Base-by-base conservation (phyloP, 2,113 vertebrate genomes). In the Callipepla squamata region DNA sequence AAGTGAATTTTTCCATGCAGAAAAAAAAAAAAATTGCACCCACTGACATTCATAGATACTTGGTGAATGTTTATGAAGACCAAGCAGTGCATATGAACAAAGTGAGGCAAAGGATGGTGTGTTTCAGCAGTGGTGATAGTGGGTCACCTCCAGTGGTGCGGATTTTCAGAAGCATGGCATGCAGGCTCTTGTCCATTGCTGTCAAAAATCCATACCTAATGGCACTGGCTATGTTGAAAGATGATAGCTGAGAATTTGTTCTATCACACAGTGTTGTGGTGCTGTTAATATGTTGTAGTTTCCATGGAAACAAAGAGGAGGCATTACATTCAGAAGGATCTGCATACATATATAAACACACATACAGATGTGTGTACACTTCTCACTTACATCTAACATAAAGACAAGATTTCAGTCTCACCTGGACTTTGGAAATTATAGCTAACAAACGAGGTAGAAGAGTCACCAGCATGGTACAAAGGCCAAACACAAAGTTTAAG, bases 391-490 rank as follows among this genome's bases (percentile, higher is more conserved):
- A 3, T 61, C 22, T 61, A 34, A 45, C 0, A 0, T 1, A 90
- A 92, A 80, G 3, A 36, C 68, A 67, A 40, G 3, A 12, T 38
- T 67, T 78, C 58, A 38, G 82, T 95, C 97, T 74, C 25, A 98
- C 98, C 97, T 97, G 92, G 8, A 85, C 76, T 89, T 95, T 96
- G 57, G 97, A 97, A 90, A 97, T 68, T 26, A 96, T 61, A 55
- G 97, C 96, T 91, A 98, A 83, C 25, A 98, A 92, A 58, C 91
- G 92, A 34, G 97, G 97, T 82, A 97, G 95, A 32, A 97, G 95
- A 21, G 97, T 97, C 94, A 97, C 81, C 34, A 98, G 92, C 96
- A 98, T 94, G 44, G 98, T 98, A 62, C 97, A 97, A 34, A 98
- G 89, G 10, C 98, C 97, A 58, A 96, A 97, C 55, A 98, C 80